Percentiles rank a stretch among this genome's conserved stretches.
phyloP scores from a whole-genome alignment of 2,888 invertebrate species.

The Choristoneura rosaceana region DNA sequence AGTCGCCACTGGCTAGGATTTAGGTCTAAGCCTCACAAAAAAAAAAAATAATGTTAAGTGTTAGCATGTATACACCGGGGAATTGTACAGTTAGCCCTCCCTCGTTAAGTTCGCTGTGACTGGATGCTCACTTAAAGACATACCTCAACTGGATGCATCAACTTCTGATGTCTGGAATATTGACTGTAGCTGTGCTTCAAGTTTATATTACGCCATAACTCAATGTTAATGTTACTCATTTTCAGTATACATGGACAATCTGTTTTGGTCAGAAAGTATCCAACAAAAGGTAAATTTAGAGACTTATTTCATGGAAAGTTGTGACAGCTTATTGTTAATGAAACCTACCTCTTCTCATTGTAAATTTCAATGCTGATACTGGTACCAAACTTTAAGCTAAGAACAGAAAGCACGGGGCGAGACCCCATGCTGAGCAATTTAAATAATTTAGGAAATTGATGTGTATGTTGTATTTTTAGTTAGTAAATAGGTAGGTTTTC shows the following conservation, averaged over 20 bases:
- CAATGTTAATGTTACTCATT: constrained; percentile 51
- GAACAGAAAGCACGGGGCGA: constrained; percentile 57
- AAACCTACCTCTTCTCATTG: constrained; percentile 84
- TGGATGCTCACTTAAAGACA: constrained; percentile 79
- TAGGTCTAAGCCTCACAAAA: constrained; percentile 78
- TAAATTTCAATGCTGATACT: constrained; percentile 82
- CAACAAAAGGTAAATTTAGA: constrained; percentile 79
- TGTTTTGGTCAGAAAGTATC: constrained; percentile 78
- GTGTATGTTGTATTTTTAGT: constrained; percentile 86
- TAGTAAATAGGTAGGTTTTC: constrained; percentile 84
- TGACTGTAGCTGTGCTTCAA: constrained; percentile 75
- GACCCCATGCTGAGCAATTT: constrained; percentile 60
- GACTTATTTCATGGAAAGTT: constrained; percentile 72
- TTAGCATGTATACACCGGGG: constrained; percentile 84
- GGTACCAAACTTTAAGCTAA: constrained; percentile 82
- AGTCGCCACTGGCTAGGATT: constrained; percentile 81
- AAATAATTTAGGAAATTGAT: constrained; percentile 80
- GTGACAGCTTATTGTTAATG: constrained; percentile 76
- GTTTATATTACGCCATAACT: constrained; percentile 40
- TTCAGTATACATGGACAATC: constrained; percentile 59
- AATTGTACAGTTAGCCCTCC: constrained; percentile 86
- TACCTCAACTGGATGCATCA: constrained; percentile 77
- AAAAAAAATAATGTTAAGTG: constrained; percentile 84
- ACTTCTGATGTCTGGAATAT: constrained; percentile 73
- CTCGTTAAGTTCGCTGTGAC: constrained; percentile 85